These are phyloP conservation scores for Buphagus erythrorhynchus DNA, from an alignment of 2,797 vertebrate genomes.

Conservation along the genomic window DNA sequence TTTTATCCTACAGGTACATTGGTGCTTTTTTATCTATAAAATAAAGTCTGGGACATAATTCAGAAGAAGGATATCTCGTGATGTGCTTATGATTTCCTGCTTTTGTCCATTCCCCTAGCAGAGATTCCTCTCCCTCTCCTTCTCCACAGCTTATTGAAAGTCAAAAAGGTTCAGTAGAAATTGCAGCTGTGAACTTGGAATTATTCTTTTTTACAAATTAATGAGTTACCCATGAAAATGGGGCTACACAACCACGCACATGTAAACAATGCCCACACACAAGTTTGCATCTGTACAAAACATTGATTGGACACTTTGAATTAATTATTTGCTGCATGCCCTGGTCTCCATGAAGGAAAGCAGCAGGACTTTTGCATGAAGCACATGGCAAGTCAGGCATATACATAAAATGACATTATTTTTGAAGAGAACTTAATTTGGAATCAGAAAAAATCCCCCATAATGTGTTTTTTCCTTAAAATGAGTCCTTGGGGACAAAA, in stretches of 20 bases:
- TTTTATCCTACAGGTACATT: background rate
- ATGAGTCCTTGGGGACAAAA: background rate
- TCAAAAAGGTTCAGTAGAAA: background rate
- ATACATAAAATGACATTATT: background rate
- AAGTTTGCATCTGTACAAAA: slow-evolving; percentile 4
- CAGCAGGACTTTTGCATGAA: background rate
- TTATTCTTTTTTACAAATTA: slow-evolving; percentile 12
- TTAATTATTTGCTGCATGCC: background rate
- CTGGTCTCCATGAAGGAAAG: background rate
- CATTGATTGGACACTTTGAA: slow-evolving; percentile 26
- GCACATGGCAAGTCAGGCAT: background rate
- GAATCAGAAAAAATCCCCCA: background rate
- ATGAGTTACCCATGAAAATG: background rate
- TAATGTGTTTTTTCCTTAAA: background rate
- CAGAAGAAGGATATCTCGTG: background rate
- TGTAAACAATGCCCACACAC: slow-evolving; percentile 9
- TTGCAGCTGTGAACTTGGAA: background rate
- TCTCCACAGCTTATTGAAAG: background rate
- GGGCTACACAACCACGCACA: background rate
- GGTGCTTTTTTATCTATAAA: background rate
- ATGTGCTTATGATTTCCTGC: background rate
- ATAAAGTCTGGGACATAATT: accelerated
- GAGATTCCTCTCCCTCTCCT: background rate
- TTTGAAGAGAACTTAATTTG: background rate
- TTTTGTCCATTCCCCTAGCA: background rate